A percentile compares a stretch with the other conserved stretches of the same genome.
phyloP scores from a whole-genome alignment of 2,113 vertebrate genomes.

The Pituophis catenifer region DNA sequence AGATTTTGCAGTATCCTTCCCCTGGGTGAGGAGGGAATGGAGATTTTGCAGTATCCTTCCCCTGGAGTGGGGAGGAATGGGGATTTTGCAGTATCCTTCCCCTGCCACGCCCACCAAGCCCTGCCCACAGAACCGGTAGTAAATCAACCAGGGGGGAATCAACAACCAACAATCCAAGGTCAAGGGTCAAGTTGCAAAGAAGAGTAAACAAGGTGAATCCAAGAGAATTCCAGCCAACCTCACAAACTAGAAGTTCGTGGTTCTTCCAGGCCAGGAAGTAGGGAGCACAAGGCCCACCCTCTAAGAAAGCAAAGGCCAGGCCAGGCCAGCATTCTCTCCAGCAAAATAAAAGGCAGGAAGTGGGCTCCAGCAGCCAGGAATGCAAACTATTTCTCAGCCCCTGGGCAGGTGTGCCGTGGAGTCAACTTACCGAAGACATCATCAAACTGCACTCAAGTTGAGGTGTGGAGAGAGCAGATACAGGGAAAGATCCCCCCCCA shows the following conservation, averaged over 20 bases:
- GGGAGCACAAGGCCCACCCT: constrained; percentile 46
- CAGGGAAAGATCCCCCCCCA: neutral
- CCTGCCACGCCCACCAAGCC: too few species aligned
- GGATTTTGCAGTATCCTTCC: too few species aligned
- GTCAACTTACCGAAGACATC: neutral
- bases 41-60: too few species aligned
- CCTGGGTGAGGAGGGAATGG: too few species aligned
- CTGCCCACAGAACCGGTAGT: too few species aligned
- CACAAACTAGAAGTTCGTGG: constrained; percentile 35
- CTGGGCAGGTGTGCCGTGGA: constrained; percentile 46
- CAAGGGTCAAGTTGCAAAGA: neutral
- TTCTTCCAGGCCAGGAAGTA: constrained; percentile 52
- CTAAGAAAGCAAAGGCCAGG: constrained; percentile 61
- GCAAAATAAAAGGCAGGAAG: constrained; percentile 26
- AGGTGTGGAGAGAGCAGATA: neutral
- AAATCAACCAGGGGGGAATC: too few species aligned
- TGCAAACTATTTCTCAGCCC: constrained; percentile 1
- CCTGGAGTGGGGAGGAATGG: too few species aligned
- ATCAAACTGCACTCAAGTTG: neutral
- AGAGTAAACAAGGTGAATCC: neutral
- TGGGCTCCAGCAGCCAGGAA: constrained; percentile 36
- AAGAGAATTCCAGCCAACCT: neutral
- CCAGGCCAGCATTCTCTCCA: neutral
- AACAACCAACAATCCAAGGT: too few species aligned
- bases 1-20: too few species aligned